A percentile compares a stretch with the other conserved stretches of the same genome.
Conservation (phyloP, 1,140 invertebrate genomes). For the Brevipalpus yothersi region DNA sequence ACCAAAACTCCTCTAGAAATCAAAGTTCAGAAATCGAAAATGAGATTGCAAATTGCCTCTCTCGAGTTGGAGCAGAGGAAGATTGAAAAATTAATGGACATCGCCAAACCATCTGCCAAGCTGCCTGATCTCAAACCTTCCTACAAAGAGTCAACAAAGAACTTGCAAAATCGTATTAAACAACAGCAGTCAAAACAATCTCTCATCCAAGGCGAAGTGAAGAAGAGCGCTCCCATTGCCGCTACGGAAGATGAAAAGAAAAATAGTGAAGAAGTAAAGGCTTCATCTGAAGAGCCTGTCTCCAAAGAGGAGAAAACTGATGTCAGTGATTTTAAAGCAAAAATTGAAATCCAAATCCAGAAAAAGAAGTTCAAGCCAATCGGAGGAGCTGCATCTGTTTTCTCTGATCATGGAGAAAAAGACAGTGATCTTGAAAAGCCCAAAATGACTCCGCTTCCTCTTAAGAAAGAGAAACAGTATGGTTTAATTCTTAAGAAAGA, state of each 20-base stretch:
- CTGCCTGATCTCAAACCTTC: background rate
- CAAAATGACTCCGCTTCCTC: background rate
- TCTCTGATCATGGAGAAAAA: background rate
- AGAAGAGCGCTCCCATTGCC: background rate
- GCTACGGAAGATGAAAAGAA: background rate
- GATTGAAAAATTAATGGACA: slow-evolving; percentile 7
- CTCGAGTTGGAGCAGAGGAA: slow-evolving; percentile 5
- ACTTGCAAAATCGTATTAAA: background rate
- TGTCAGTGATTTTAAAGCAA: background rate
- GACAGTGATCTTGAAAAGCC: background rate
- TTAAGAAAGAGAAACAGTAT: background rate
- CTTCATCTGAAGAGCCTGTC: background rate
- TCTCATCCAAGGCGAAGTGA: background rate
- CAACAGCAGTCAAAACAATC: background rate
- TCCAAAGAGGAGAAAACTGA: background rate
- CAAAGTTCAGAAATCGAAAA: slow-evolving; percentile 10
- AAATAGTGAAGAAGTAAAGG: background rate
- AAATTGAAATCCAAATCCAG: background rate
- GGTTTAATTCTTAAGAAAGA: background rate
- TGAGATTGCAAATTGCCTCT: slow-evolving; percentile 2
- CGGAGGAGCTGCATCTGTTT: background rate
- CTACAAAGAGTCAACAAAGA: background rate
- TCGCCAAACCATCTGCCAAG: slow-evolving; percentile 5
- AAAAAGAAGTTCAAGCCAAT: background rate
- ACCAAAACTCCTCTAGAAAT: background rate